Base-by-base conservation (phyloP, 2,888 invertebrate species). In the Tromatobia lineatoria region DNA sequence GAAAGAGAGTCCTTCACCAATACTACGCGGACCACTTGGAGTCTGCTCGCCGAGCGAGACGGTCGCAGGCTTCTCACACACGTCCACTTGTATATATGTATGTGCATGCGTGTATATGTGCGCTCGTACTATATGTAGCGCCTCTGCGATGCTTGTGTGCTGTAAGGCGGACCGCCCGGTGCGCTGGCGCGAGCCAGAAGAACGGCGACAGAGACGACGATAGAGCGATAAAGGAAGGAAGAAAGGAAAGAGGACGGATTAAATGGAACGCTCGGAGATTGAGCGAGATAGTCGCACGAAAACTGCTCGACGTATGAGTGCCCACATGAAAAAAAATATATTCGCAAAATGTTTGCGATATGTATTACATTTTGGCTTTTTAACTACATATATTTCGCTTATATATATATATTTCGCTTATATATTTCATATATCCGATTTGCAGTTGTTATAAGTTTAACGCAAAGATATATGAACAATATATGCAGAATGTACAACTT, bases 21-120 rank as follows among this genome's bases (percentile, higher is more conserved):
- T 66, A 83, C 85, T 20, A 76, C 75, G 67, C 59, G 75, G 34
- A 73, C 77, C 87, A 85, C 85, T 86, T 78, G 66, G 78, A 85
- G 83, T 83, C 73, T 61, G 77, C 82, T 86, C 85, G 50, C 57
- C 73, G 75, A 76, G 66, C 77, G 77, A 85, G 80, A 83, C 71
- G 77, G 64, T 75, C 79, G 77, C 61, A 42, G 38, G 11, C 57
- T 20, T 34, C 23, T 38, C 45, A 54, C 38, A 8, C 20, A 23
- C 52, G 42, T 29, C 29, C 29, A 29, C 29, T 29, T 61, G 13
- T 20, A 47, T 59, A 11, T 42, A 61, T 45, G 7, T 52, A 34
- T 20, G 3, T 79, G 13, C 66, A 59, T 66, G 8, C 42, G 29
- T 59, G 13, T 70, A 20, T 23, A 59, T 25, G 15, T 34, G 23